Conservation (phyloP, 2,888 invertebrate genomes). For the Nemurella pictetii region DNA sequence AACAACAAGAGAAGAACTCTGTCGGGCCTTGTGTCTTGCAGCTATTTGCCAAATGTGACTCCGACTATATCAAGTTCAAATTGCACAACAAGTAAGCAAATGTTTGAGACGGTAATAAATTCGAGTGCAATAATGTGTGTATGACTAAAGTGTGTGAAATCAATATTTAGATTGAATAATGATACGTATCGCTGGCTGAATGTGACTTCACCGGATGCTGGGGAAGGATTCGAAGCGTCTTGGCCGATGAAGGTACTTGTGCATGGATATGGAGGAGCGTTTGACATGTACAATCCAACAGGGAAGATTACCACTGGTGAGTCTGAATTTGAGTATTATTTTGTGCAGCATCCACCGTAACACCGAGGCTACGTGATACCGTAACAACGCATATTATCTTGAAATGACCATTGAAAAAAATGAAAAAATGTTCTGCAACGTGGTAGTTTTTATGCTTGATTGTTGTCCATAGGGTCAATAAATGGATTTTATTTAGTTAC, state of each 20-base stretch:
- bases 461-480: no score
- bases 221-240: slow-evolving; percentile 12
- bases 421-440: no score
- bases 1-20: neutral
- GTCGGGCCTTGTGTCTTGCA: neutral
- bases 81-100: neutral
- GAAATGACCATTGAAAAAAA: no score
- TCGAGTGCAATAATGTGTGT: neutral
- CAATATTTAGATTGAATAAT: neutral
- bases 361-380: no score
- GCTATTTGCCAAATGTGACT: neutral
- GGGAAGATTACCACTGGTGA: neutral
- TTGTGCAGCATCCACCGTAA: no score
- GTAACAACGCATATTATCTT: no score
- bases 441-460: no score
- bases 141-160: neutral
- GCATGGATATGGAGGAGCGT: slow-evolving; percentile 34
- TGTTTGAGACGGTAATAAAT: neutral
- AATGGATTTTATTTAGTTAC: no score
- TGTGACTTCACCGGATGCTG: neutral
- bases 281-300: neutral
- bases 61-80: neutral
- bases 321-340: no score
- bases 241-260: slow-evolving; percentile 34
- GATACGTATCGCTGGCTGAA: neutral